A percentile compares a stretch with the other conserved stretches of the same genome.
Conservation (phyloP, 2,797 vertebrate genomes). For the Scleropages formosus region DNA sequence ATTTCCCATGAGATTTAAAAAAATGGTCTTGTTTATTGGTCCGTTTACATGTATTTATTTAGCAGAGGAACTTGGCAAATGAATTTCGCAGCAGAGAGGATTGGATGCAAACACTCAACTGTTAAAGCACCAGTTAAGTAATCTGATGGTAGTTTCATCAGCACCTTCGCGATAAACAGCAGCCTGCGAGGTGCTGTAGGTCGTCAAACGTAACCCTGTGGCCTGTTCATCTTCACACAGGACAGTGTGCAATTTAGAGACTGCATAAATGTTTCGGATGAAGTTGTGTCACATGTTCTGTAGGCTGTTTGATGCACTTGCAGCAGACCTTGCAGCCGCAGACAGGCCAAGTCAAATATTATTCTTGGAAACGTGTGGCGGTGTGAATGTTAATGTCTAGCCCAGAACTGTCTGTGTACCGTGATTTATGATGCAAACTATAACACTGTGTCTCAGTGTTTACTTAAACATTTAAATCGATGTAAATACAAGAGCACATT, state of each 20-base stretch:
- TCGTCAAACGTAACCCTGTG: neutral
- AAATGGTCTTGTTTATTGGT: no score
- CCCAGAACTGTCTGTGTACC: constrained; percentile 12
- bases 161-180: neutral
- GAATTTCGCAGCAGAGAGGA: neutral
- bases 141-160: no score
- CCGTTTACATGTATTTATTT: no score
- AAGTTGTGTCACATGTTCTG: constrained; percentile 13
- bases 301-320: constrained; percentile 24
- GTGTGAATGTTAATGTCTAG: constrained; percentile 28
- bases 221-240: no score
- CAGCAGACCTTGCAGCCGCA: constrained; percentile 9
- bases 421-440: constrained; percentile 31
- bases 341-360: constrained; percentile 37
- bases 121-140: no score
- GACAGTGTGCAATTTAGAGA: no score
- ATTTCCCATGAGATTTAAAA: neutral
- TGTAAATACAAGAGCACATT: constrained; percentile 21
- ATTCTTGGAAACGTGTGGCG: constrained; percentile 32
- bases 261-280: neutral
- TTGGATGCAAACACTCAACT: no score
- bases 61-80: neutral
- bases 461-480: constrained; percentile 2
- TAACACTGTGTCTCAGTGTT: constrained; percentile 22
- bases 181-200: neutral